Conservation (phyloP, 2,113 vertebrate species). For the Tichodroma muraria region DNA sequence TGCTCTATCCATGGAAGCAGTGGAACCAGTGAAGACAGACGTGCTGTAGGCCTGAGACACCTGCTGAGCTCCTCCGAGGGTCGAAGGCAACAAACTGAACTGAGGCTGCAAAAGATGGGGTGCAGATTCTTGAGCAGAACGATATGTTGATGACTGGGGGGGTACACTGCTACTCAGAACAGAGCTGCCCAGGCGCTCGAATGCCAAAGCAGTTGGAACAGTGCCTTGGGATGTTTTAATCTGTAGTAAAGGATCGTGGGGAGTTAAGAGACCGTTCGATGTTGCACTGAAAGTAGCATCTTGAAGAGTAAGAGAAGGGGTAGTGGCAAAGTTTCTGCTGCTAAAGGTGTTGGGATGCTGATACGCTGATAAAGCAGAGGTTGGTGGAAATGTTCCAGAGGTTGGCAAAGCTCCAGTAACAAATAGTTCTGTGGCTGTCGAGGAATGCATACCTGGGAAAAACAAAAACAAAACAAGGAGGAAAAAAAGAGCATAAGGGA, state of each 20-base stretch:
- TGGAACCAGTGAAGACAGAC: slow-evolving; percentile 85
- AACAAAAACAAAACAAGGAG: slow-evolving; percentile 63
- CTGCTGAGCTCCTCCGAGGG: slow-evolving; percentile 80
- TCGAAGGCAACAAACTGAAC: slow-evolving; percentile 86
- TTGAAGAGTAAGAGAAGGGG: slow-evolving; percentile 85
- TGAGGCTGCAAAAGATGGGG: slow-evolving; percentile 96
- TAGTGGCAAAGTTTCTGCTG: slow-evolving; percentile 85
- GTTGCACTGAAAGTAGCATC: slow-evolving; percentile 89
- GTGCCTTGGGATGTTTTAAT: slow-evolving; percentile 89
- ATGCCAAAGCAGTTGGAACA: slow-evolving; percentile 85
- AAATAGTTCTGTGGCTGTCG: slow-evolving; percentile 87
- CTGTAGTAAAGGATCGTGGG: slow-evolving; percentile 87
- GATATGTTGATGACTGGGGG: slow-evolving; percentile 95
- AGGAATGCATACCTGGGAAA: slow-evolving; percentile 86
- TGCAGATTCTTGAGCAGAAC: slow-evolving; percentile 97
- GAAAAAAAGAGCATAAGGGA: no score
- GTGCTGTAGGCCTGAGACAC: slow-evolving; percentile 83
- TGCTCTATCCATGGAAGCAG: slow-evolving; percentile 91
- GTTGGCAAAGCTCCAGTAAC: slow-evolving; percentile 90
- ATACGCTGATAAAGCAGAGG: slow-evolving; percentile 85
- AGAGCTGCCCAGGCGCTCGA: slow-evolving; percentile 84
- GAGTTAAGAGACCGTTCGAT: slow-evolving; percentile 86
- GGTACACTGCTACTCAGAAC: slow-evolving; percentile 83
- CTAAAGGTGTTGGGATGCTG: slow-evolving; percentile 89
- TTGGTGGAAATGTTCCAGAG: slow-evolving; percentile 88